These are phyloP conservation scores for Heteromurus nitidus DNA, from an alignment of 2,888 invertebrate genomes.

Conservation along the genomic window DNA sequence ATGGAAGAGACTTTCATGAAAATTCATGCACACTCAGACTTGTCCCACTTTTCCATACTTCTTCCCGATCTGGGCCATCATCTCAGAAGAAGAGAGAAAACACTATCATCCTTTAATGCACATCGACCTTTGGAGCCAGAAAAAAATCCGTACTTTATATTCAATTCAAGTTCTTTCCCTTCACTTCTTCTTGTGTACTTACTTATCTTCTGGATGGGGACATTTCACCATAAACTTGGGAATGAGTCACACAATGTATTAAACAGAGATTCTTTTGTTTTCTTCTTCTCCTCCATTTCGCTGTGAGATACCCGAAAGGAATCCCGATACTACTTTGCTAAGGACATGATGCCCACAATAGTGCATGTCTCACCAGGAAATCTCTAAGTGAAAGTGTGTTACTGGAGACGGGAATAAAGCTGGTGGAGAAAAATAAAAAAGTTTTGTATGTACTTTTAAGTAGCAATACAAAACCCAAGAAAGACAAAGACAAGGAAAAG, in stretches of 20 bases:
- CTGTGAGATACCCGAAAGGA: neutral
- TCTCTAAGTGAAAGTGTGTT: slow-evolving; percentile 13
- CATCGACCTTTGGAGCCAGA: neutral
- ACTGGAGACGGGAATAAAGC: neutral
- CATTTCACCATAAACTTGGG: neutral
- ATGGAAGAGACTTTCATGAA: no score
- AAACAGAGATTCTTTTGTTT: neutral
- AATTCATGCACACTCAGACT: no score
- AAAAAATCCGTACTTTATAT: neutral
- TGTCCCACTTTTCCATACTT: no score
- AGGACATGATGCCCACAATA: neutral
- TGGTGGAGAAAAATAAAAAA: slow-evolving; percentile 27
- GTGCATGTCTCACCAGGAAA: no score
- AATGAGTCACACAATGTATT: neutral
- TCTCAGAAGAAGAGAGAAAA: no score
- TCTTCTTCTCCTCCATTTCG: neutral
- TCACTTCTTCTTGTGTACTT: neutral
- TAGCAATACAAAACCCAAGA: neutral
- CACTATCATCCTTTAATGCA: neutral
- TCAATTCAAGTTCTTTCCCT: neutral
- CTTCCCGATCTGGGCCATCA: no score
- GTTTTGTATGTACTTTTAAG: neutral
- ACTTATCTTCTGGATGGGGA: no score
- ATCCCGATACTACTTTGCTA: neutral
- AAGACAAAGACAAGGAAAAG: slow-evolving; percentile 13